Base-by-base conservation (phyloP, 2,888 invertebrate species). In the Ypsolopha scabrella region DNA sequence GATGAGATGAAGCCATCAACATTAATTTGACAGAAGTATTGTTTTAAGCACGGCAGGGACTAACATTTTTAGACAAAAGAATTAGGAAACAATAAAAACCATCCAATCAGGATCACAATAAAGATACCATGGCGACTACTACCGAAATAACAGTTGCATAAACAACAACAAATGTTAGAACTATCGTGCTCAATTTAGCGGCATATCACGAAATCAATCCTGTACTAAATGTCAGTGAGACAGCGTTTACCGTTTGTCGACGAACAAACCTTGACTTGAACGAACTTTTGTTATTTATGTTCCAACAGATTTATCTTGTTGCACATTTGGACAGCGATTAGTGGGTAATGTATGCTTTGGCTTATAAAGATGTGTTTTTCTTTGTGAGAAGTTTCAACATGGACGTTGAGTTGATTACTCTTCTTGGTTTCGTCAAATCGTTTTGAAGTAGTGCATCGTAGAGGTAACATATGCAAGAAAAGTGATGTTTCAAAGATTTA, bases 121-220 rank as follows among this genome's bases (percentile, higher is more conserved):
- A 24, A 24, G 24, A 24, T 24, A 24, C 24, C 4, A 4, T 24
- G 4, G 24, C 24, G 24, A 24, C 24, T 24, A 24, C 24, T 24
- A 24, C 24, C 24, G 36, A 8, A 46, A 46, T 48, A 7, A 34
- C 36, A 48, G 48, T 38, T 38, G 37, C 39, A 48, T 14, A 48
- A 39, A 44, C 44, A 39, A n/a, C 10, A 11, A 39, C 24, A 13
- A 39, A 48, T 46, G 38, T 13, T 38, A 11, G 37, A 14, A 48
- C 37, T 60, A 63, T 64, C 64, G 64, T 61, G 63, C 57, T 54
- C 59, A 61, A 55, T 58, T 62, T 46, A 13, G 7, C 68, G 75
- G 63, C 74, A 75, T 75, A 75, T 76, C 78, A 75, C 76, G 76
- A 74, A 62, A 67, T 64, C 60, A 63, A 71, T 70, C 65, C 63